Base-by-base conservation (phyloP, 2,888 invertebrate genomes). In the Empis stercorea region DNA sequence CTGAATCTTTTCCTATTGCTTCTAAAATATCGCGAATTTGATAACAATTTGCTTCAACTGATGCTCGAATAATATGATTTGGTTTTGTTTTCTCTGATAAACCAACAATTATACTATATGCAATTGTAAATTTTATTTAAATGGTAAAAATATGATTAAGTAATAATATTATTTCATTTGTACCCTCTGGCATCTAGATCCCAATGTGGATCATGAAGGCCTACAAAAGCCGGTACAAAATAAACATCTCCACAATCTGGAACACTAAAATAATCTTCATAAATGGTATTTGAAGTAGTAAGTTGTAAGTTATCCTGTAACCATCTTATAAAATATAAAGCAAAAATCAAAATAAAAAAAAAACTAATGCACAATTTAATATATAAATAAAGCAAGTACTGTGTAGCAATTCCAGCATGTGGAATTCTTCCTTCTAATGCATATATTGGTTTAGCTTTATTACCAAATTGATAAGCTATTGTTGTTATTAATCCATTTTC, bases 141-240 rank as follows among this genome's bases (percentile, higher is more conserved):
- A 37, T 15, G 3, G 47, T 48, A n/a, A n/a, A n/a, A n/a, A n/a
- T n/a, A n/a, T n/a, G n/a, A n/a, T n/a, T n/a, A n/a, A n/a, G n/a
- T 38, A 20, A 20, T 20, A 20, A 4, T 20, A 4, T 20, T 20
- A 20, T 20, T 20, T 20, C 5, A 20, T 32, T 48, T 65, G 64
- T 62, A 88, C 86, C 93, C 92, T 65, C 92, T 75, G 0, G 95
- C 95, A 68, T 92, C 88, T 61, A 88, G 81, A 55, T 87, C 76
- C 95, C 95, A 96, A 66, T 95, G 87, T 0, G 95, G 95, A 39
- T 94, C 93, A 66, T 91, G 94, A 2, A 95, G 71, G 1, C 95
- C 95, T 56, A 89, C 85, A 68, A 95, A 95, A 0, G 93, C 94
- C 1, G 94, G 94, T 0, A 95, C 94, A 70, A 96, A 94, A 56